These are phyloP conservation scores for Porites lobata DNA, from an alignment of 92 coral and sea anemone species.

Conservation along the genomic window DNA sequence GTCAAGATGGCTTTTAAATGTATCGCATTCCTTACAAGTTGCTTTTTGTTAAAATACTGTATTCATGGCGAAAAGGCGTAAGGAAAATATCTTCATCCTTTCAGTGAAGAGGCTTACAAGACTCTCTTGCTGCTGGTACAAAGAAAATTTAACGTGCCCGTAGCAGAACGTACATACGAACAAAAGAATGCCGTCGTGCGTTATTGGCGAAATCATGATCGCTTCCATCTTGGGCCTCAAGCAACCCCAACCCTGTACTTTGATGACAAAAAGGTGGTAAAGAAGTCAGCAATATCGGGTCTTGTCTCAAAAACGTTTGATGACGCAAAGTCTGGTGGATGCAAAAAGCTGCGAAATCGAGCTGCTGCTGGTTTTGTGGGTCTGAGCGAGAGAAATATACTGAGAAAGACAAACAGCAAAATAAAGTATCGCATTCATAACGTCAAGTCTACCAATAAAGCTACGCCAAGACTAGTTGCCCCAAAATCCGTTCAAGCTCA, in stretches of 20 bases:
- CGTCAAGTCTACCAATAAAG: slow-evolving; percentile 50
- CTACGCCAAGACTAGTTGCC: slow-evolving; percentile 38
- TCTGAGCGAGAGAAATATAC: slow-evolving; percentile 47
- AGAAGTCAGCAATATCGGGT: slow-evolving; percentile 3
- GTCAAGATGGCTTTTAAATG: not conserved
- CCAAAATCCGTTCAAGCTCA: slow-evolving; percentile 33
- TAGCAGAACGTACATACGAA: too few species aligned
- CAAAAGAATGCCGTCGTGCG: too few species aligned
- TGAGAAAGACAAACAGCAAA: slow-evolving; percentile 40
- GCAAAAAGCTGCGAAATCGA: too few species aligned
- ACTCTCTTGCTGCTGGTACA: not conserved
- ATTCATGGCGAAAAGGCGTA: too few species aligned
- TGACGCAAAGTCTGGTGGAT: not conserved
- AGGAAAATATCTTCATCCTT: too few species aligned
- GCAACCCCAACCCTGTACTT: too few species aligned
- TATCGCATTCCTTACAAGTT: too few species aligned
- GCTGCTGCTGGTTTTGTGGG: too few species aligned
- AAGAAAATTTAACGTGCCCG: too few species aligned
- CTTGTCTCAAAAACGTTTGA: not conserved
- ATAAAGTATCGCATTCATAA: slow-evolving; percentile 15
- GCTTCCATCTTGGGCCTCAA: too few species aligned
- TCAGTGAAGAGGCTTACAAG: not conserved
- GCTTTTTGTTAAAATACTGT: too few species aligned
- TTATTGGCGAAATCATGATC: too few species aligned
- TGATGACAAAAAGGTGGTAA: slow-evolving; percentile 6